Evolutionary conservation across 2,888 invertebrate genomes (phyloP), one percentile per base, ranked within the genome.

Genomic region (Ectemnius lituratus): DNA sequence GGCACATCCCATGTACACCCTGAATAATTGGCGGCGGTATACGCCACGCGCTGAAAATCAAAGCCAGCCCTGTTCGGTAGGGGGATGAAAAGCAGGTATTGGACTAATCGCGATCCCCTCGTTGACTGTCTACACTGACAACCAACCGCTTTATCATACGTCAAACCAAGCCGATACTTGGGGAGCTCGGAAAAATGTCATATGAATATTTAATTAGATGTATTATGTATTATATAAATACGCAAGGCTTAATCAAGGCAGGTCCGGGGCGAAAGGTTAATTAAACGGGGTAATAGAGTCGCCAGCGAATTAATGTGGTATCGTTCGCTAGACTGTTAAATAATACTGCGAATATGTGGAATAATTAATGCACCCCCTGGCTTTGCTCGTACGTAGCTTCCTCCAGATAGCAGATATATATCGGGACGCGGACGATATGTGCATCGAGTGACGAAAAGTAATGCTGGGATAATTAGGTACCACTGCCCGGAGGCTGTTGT

Each of bases 21-120:
- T 72, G 83, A 83, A 83, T 83, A 83, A 83, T 83, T 83, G 81
- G 79, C 79, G 76, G 78, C 74, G 73, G 67, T 76, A 70, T 37
- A 6, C 67, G 69, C 64, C 73, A 74, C 46, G 73, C 72, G 59
- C 59, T 64, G 79, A 66, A 79, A 80, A 82, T 82, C 82, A 80
- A 76, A 79, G 74, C 73, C 78, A 69, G 37, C 37, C 37, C 37
- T 6, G 8, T 37, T 6, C 8, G 37, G 8, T 37, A 3, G 11
- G 37, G 23, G 37, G 11, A 6, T 11, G 6, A 6, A 37, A 11
- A 11, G 8, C 37, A 37, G 37, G 37, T 37, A 37, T 37, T 11
- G 37, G 11, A 37, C 37, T 37, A 37, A 37, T 37, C 37, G 37
- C 11, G 11, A 37, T 1, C 37, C 37, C 37, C 37, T 6, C 37